Evolutionary conservation across 2,113 vertebrate genomes (phyloP), one percentile per base, ranked within the genome.

Genomic region (Mesitornis unicolor): DNA sequence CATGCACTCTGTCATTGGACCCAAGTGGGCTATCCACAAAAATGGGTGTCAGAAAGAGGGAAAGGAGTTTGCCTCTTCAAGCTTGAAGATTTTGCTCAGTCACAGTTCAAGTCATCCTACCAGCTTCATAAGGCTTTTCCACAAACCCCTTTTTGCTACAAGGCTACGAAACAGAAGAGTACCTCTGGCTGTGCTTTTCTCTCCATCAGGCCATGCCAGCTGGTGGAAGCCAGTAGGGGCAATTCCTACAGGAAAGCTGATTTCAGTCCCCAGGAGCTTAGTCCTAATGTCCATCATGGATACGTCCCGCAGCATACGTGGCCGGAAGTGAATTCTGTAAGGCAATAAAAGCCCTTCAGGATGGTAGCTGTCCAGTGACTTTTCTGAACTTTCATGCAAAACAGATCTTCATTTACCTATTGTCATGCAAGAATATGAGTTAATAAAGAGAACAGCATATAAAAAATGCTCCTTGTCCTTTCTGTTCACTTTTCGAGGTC

Each of bases 121-220:
- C 4, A 71, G 9, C 29, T 79, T 54, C 47, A 60, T 40, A 20
- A 54, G 4, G 14, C 33, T 82, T 84, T 91, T 29, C 64, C 18
- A 68, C 9, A 47, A 26, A 1, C 2, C 22, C 3, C 1, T 29
- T 57, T 79, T 48, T 64, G 59, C 42, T 47, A 31, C 16, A 12
- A 2, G 7, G 22, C 16, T 71, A 43, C 10, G 53, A 74, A 82
- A 35, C 48, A 54, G 38, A 57, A 50, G 29, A 59, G 6, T 98
- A 99, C 99, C 99, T 95, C 98, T 98, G 78, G 99, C 99, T 45
- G 99, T 99, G 93, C 99, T 99, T 96, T 98, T 93, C 97, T 99
- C 99, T 40, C 99, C 99, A 40, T 99, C 99, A 4, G 98, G 98
- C 98, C 99, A 99, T 42, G 99, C 98, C 20, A 99, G 95, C 61